Evolutionary conservation across 2,113 vertebrate genomes (phyloP).

Genomic region (Piaya cayana): DNA sequence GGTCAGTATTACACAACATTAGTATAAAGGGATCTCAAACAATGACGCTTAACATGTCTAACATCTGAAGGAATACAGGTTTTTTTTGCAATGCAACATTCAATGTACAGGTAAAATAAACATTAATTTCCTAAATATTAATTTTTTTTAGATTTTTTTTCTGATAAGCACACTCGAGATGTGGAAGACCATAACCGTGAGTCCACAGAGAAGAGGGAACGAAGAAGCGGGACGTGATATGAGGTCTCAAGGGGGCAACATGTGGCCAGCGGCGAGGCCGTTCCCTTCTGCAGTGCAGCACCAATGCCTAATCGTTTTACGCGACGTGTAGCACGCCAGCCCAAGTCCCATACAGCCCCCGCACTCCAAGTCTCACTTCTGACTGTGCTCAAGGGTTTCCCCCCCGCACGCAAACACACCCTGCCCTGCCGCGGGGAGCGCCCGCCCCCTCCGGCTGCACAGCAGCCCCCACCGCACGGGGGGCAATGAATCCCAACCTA

Average conservation of each 20-base stretch:
- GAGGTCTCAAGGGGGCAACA: conserved; percentile 60
- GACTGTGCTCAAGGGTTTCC: not conserved
- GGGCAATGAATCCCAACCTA: no score
- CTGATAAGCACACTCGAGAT: not conserved
- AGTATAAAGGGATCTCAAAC: not conserved
- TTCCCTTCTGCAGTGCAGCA: conserved; percentile 43
- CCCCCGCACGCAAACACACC: fast-evolving
- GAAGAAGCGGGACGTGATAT: conserved; percentile 46
- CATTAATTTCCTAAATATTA: not conserved
- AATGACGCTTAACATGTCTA: not conserved
- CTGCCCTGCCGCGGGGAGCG: no score
- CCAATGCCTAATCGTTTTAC: not conserved
- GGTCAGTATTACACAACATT: not conserved
- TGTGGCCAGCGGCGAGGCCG: conserved; percentile 8
- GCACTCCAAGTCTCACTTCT: not conserved
- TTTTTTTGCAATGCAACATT: not conserved
- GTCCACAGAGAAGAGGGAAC: not conserved
- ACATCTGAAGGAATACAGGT: not conserved
- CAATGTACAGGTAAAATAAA: not conserved
- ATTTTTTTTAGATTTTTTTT: no score
- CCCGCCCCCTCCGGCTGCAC: not conserved
- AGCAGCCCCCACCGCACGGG: no score
- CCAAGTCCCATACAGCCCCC: not conserved
- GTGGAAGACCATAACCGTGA: not conserved
- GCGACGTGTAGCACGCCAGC: not conserved